A percentile compares a stretch with the other conserved stretches of the same genome.
These are phyloP conservation scores for Latrodectus geometricus DNA, from an alignment of 1,140 invertebrate species.

Conservation along the genomic window DNA sequence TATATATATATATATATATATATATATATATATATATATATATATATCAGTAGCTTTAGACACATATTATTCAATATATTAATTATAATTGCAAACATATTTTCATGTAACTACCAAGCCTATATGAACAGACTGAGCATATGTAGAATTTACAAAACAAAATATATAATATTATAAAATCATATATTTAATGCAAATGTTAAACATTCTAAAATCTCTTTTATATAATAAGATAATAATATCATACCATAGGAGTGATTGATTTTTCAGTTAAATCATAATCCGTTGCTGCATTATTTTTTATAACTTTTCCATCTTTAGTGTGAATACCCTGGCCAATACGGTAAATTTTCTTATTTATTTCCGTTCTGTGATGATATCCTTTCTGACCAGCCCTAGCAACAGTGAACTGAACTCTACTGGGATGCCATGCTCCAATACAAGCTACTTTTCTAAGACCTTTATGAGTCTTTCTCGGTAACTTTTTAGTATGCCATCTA, in stretches of 20 bases:
- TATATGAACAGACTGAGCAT: too few species aligned
- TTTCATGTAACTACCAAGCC: too few species aligned
- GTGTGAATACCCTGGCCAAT: slow-evolving; percentile 94
- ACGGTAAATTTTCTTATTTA: slow-evolving; percentile 99
- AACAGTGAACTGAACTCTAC: slow-evolving; percentile 97
- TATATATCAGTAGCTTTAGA: too few species aligned
- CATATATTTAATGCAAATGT: too few species aligned
- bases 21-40: too few species aligned
- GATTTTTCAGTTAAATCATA: slow-evolving; percentile 98
- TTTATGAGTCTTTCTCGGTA: slow-evolving; percentile 99
- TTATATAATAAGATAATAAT: too few species aligned
- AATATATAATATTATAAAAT: too few species aligned
- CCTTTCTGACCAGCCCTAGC: slow-evolving; percentile 99
- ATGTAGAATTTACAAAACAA: too few species aligned
- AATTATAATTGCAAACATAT: too few species aligned
- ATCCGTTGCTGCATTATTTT: slow-evolving; percentile 98
- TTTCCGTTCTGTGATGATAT: slow-evolving; percentile 99
- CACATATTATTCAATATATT: too few species aligned
- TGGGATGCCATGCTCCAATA: slow-evolving; percentile 99
- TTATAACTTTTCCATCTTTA: slow-evolving; percentile 96
- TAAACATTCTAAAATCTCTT: too few species aligned
- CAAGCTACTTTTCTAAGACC: slow-evolving; percentile 99
- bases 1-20: too few species aligned
- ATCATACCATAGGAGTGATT: slow-evolving; percentile 91
- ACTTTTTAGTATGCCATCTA: slow-evolving; percentile 99